Evolutionary conservation across 2,888 invertebrate genomes (phyloP).

Genomic region (Drosophila rellima): DNA sequence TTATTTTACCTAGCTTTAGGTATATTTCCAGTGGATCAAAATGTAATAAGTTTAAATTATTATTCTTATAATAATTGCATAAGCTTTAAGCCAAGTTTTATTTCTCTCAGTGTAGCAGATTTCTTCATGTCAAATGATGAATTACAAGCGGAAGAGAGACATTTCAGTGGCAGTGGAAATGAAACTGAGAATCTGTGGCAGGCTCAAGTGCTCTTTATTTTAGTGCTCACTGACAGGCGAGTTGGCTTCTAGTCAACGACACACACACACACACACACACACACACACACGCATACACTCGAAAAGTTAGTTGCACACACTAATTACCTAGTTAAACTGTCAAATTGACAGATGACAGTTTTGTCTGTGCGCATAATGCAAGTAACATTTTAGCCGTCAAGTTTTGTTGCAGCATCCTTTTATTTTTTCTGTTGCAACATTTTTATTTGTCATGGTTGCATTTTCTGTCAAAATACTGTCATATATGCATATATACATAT

Average conservation of each 20-base stretch:
- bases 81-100: not conserved
- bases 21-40: too few relatives aligned
- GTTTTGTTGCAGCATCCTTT: conserved; percentile 51
- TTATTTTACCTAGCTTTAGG: too few relatives aligned
- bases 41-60: not conserved
- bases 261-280: conserved; percentile 13
- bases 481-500: conserved; percentile 38
- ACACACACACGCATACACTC: conserved; percentile 14
- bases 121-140: conserved; percentile 81
- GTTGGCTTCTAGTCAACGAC: conserved; percentile 38
- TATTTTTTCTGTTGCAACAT: conserved; percentile 53
- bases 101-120: conserved; percentile 15
- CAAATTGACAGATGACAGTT: conserved; percentile 84
- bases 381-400: conserved; percentile 70
- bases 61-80: too few relatives aligned
- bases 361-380: conserved; percentile 62
- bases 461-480: conserved; percentile 72
- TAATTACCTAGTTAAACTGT: conserved; percentile 84
- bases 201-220: conserved; percentile 74
- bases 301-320: conserved; percentile 61
- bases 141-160: conserved; percentile 84
- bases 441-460: conserved; percentile 74
- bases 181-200: conserved; percentile 64
- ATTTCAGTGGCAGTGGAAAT: conserved; percentile 69
- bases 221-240: conserved; percentile 73